A percentile compares a stretch with the other conserved stretches of the same genome.
phyloP scores from a whole-genome alignment of 2,888 invertebrate species.

The Drosophila pseudotakahashii region DNA sequence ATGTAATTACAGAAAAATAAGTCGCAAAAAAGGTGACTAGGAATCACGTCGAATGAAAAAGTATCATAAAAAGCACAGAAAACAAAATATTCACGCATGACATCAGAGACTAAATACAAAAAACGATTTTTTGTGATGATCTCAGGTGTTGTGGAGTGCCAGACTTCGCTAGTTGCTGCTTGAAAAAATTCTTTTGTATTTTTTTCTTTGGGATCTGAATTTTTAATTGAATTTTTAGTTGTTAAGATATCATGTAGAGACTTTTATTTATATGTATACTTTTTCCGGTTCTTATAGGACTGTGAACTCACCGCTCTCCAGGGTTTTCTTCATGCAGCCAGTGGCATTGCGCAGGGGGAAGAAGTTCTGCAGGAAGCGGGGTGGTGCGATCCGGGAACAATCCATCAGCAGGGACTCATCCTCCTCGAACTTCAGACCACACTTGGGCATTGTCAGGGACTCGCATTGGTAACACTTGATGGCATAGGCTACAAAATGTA shows the following conservation, averaged over 20 bases:
- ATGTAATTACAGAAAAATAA: conserved; percentile 50
- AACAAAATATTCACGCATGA: conserved; percentile 34
- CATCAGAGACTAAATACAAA: conserved; percentile 29
- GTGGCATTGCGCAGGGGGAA: conserved; percentile 80
- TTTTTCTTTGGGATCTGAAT: background rate
- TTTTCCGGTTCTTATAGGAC: background rate
- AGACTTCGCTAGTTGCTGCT: background rate
- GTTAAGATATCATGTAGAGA: too few species aligned
- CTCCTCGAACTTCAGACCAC: conserved; percentile 81
- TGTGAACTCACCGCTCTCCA: conserved; percentile 79
- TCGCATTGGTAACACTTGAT: conserved; percentile 83
- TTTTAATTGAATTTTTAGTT: background rate
- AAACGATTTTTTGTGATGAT: conserved; percentile 48
- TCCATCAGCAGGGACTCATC: conserved; percentile 76
- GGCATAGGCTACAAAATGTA: conserved; percentile 73
- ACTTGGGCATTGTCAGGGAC: conserved; percentile 78
- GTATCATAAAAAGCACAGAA: background rate
- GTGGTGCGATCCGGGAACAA: conserved; percentile 76
- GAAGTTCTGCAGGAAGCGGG: conserved; percentile 75
- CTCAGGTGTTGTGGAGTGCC: conserved; percentile 30
- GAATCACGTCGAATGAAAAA: conserved; percentile 19
- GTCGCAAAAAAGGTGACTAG: conserved; percentile 35
- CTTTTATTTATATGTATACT: too few species aligned
- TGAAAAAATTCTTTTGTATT: background rate
- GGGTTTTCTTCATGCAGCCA: conserved; percentile 82